A percentile compares a stretch with the other conserved stretches of the same genome.
phyloP scores from a whole-genome alignment of 2,113 vertebrate genomes.

The Tympanuchus pallidicinctus region DNA sequence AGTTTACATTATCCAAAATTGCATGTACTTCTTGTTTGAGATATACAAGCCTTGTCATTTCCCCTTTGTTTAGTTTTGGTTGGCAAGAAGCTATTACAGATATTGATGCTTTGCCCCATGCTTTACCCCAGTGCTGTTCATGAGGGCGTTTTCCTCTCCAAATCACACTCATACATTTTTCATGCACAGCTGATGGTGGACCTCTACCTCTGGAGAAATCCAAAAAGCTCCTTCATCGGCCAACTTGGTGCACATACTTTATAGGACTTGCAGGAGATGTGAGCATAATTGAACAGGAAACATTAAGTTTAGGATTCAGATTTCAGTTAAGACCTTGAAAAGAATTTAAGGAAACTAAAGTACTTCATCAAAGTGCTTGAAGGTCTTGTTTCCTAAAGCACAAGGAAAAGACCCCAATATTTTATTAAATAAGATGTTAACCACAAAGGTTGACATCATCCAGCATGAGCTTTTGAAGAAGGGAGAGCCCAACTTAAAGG shows the following conservation, averaged over 20 bases:
- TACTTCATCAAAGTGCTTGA: slow-evolving; percentile 26
- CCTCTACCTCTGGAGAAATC: neutral
- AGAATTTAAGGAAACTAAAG: neutral
- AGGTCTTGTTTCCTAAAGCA: slow-evolving; percentile 28
- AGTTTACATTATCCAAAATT: neutral
- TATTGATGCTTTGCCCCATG: neutral
- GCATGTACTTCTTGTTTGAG: neutral
- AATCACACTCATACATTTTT: neutral
- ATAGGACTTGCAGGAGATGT: neutral
- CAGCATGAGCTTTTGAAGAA: neutral
- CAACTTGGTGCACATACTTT: neutral
- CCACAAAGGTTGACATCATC: slow-evolving; percentile 39
- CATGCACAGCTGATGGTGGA: neutral
- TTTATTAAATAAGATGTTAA: slow-evolving; percentile 56
- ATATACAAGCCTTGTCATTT: neutral
- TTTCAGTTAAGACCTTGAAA: slow-evolving; percentile 30
- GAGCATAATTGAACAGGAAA: slow-evolving; percentile 16
- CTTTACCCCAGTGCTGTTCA: neutral
- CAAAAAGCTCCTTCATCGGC: neutral
- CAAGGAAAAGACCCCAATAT: neutral
- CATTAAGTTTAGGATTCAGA: slow-evolving; percentile 22
- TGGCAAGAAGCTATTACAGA: neutral
- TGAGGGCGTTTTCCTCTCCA: neutral
- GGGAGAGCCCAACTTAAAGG: neutral
- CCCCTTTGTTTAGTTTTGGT: neutral